These are phyloP conservation scores for Peromyscus maniculatus DNA, from an alignment of 2,113 vertebrate species.

Conservation along the genomic window DNA sequence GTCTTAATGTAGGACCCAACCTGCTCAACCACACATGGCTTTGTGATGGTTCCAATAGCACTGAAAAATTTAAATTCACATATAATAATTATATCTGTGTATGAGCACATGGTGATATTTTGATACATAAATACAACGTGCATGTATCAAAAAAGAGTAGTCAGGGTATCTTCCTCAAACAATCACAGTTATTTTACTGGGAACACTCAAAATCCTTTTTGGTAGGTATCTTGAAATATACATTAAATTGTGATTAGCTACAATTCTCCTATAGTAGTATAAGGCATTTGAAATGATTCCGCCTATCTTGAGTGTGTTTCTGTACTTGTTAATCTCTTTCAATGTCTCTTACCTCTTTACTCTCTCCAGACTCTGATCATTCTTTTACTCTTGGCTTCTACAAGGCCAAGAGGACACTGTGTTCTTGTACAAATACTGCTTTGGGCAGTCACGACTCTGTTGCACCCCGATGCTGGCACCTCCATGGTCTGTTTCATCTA, in stretches of 20 bases:
- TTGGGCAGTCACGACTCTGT: rapidly evolving
- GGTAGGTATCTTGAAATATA: not conserved
- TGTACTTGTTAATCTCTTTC: not conserved
- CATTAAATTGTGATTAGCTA: not conserved
- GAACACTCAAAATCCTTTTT: not conserved
- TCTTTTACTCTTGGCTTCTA: not conserved
- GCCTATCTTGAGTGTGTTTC: not conserved
- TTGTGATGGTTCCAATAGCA: not conserved
- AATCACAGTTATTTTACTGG: not conserved
- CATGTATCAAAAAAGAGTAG: not conserved
- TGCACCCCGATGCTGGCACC: not conserved
- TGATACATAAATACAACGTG: not conserved
- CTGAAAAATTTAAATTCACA: not conserved
- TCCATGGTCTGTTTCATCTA: not conserved
- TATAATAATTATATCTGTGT: not conserved
- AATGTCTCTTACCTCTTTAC: not conserved
- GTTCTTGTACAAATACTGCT: not conserved
- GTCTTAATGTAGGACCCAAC: not conserved
- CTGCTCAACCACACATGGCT: not conserved
- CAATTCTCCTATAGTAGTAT: not conserved
- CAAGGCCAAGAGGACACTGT: not conserved
- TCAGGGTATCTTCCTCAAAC: not conserved
- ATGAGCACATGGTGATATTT: not conserved
- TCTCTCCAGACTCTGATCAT: not conserved
- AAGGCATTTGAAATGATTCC: not conserved